Evolutionary conservation across 2,888 invertebrate species (phyloP).

Genomic region (Lepidocyrtinus sp.): DNA sequence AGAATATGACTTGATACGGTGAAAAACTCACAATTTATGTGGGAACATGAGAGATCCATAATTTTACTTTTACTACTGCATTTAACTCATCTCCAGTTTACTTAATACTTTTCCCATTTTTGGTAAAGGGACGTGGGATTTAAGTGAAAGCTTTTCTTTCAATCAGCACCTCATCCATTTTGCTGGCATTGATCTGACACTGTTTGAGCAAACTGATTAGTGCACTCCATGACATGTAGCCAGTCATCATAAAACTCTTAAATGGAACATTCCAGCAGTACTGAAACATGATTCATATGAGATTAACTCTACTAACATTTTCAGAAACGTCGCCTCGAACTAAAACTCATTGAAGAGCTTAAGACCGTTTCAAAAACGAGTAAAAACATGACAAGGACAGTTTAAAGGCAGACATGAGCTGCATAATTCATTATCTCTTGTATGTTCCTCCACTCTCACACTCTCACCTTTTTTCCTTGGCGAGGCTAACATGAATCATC

Average conservation of each 20-base stretch:
- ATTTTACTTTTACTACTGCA: no score
- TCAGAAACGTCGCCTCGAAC: no score
- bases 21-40: no score
- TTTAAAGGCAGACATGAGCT: constrained; percentile 10
- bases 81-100: no score
- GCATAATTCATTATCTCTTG: constrained; percentile 4
- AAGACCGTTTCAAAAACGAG: neutral
- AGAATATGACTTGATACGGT: no score
- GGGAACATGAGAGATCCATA: no score
- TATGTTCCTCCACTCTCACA: neutral
- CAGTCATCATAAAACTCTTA: neutral
- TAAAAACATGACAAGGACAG: neutral
- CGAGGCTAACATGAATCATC: neutral
- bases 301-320: no score
- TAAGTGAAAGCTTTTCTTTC: neutral
- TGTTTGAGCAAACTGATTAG: no score
- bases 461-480: neutral
- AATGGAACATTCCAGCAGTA: neutral
- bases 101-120: neutral
- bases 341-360: neutral
- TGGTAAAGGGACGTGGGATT: neutral
- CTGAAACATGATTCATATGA: neutral
- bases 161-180: no score
- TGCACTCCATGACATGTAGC: no score
- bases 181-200: no score